Conservation (phyloP, 2,113 vertebrate genomes). For the Lepisosteus oculatus region DNA sequence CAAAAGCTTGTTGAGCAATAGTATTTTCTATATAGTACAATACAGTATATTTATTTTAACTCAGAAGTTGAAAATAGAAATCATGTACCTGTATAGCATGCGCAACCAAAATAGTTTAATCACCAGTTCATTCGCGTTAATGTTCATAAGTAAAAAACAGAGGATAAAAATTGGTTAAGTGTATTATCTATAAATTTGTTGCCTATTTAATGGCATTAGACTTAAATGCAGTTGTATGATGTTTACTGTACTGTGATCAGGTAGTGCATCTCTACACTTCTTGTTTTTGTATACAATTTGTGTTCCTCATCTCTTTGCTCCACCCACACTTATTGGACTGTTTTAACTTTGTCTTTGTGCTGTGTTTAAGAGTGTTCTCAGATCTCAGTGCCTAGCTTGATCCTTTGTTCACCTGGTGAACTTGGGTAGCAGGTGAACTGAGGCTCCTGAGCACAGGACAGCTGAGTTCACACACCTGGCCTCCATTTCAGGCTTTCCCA, state of each 20-base stretch:
- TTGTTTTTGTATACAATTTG: not conserved
- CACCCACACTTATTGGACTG: not conserved
- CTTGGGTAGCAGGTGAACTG: constrained; percentile 18
- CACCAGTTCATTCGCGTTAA: not conserved
- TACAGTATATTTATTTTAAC: not conserved
- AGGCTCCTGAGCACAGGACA: constrained; percentile 3
- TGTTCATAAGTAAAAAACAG: no score
- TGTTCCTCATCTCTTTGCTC: not conserved
- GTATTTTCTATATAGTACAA: not conserved
- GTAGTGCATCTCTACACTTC: not conserved
- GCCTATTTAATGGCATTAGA: no score
- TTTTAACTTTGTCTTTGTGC: not conserved
- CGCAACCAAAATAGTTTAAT: not conserved
- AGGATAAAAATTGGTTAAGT: no score
- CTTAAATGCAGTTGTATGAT: no score
- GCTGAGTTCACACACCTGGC: not conserved
- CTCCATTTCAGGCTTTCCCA: constrained; percentile 22
- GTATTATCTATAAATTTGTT: no score
- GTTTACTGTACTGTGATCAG: no score
- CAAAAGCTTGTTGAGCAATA: not conserved
- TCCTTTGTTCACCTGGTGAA: constrained; percentile 25
- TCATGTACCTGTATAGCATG: not conserved
- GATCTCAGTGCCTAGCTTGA: not conserved
- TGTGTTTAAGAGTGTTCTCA: constrained; percentile 4
- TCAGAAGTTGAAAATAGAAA: not conserved